Conservation (phyloP, 2,113 vertebrate species). For the Turdus rufiventris region DNA sequence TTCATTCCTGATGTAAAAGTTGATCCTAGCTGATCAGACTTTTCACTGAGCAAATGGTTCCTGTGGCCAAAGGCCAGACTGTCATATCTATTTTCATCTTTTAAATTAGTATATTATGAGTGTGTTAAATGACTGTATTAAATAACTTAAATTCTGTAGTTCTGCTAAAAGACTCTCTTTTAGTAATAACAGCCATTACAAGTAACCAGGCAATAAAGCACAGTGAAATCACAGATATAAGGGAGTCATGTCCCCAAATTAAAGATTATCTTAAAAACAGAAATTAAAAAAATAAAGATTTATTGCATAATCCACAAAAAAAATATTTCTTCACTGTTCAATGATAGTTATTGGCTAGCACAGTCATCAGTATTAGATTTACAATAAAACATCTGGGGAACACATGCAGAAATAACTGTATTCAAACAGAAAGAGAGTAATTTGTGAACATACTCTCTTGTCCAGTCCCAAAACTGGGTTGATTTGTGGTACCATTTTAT, state of each 20-base stretch:
- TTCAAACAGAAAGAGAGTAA: not conserved
- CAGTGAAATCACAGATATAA: not conserved
- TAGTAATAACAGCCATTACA: not conserved
- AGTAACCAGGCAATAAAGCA: not conserved
- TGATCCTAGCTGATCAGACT: not conserved
- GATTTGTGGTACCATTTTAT: not conserved
- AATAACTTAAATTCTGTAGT: not conserved
- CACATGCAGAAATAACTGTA: not conserved
- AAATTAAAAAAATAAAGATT: not conserved
- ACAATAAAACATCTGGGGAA: not conserved
- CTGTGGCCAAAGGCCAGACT: not conserved
- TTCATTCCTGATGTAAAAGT: not conserved
- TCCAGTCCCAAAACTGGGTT: not conserved
- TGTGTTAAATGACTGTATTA: not conserved
- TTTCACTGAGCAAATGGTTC: not conserved
- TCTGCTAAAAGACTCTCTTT: not conserved
- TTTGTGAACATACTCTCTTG: not conserved
- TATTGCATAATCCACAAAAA: not conserved
- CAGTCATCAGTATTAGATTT: not conserved
- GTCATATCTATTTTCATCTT: not conserved
- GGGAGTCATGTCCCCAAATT: not conserved
- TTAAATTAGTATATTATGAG: not conserved
- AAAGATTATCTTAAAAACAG: not conserved
- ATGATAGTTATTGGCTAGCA: not conserved
- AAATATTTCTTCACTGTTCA: not conserved